Evolutionary conservation across 1,140 invertebrate species (phyloP), one percentile per base, ranked within the genome.

Genomic region (Prorops nasuta): DNA sequence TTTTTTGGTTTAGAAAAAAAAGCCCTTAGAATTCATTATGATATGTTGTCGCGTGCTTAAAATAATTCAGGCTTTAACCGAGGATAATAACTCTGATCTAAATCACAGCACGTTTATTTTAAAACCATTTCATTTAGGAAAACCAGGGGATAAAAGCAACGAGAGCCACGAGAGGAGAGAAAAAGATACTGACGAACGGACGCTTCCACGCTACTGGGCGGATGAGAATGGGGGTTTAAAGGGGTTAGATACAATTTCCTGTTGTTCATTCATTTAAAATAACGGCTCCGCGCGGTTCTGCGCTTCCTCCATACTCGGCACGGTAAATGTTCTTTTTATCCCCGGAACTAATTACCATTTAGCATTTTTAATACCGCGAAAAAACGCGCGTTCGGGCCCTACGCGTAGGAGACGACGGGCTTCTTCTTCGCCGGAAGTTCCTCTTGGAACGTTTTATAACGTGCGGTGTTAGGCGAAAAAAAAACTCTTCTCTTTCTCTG

Each of bases 321-420:
- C n/a, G n/a, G n/a, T n/a, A n/a, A n/a, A 28, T 28, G 4, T 28
- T 28, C 4, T 28, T 28, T 60, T 62, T 60, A 62, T 66, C 58
- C 59, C 59, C 61, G 58, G 65, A 73, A 69, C 71, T 73, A 73
- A 74, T 74, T 74, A 74, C 65, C 67, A 70, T 73, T 73, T 69
- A 72, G 60, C 69, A 72, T 71, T 71, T 74, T 73, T 72, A 72
- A 73, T 72, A 61, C 58, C 49, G 49, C 52, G 51, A 51, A 60
- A 58, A 61, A 64, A 64, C 64, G 56, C 54, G 56, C 56, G 49
- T 55, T 59, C 61, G 40, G 40, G 39, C 39, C 41, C 40, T 46
- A 37, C 24, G 24, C 10, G 10, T 28, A 28, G 24, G n/a, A n/a
- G n/a, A n/a, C n/a, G n/a, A n/a, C n/a, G n/a, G n/a, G n/a, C 46